These are phyloP conservation scores for Ophion ellenae DNA, from an alignment of 2,888 invertebrate species.

Conservation along the genomic window DNA sequence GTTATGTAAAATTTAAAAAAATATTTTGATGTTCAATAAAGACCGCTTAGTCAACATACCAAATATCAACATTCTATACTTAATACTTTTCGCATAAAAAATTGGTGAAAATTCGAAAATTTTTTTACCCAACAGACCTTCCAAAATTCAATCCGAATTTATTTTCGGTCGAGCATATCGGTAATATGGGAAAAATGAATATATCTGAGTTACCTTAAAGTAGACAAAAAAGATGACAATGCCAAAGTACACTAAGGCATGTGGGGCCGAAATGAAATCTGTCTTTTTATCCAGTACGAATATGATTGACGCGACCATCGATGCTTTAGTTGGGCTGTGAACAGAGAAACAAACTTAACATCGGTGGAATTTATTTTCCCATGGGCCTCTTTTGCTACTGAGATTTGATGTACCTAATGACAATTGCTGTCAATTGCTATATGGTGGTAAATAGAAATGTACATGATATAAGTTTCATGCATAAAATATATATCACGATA, in stretches of 20 bases:
- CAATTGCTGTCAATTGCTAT: too few relatives aligned
- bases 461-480: too few relatives aligned
- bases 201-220: slow-evolving; percentile 89
- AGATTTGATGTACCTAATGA: too few relatives aligned
- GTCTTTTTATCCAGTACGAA: slow-evolving; percentile 99
- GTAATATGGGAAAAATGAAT: background rate
- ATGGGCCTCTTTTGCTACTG: background rate
- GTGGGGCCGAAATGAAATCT: slow-evolving; percentile 97
- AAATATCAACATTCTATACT: too few relatives aligned
- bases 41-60: too few relatives aligned
- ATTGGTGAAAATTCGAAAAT: too few relatives aligned
- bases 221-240: slow-evolving; percentile 99
- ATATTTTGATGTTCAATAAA: too few relatives aligned
- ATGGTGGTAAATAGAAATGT: too few relatives aligned
- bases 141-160: background rate
- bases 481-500: too few relatives aligned
- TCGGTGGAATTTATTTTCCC: background rate
- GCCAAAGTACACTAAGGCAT: slow-evolving; percentile 98
- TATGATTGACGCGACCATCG: slow-evolving; percentile 96
- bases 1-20: too few relatives aligned
- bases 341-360: slow-evolving; percentile 61
- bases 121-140: too few relatives aligned
- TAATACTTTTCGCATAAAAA: too few relatives aligned
- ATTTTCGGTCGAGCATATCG: background rate
- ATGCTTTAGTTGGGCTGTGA: slow-evolving; percentile 97